Base-by-base conservation (phyloP, 2,797 vertebrate genomes). In the Ataeniobius toweri region DNA sequence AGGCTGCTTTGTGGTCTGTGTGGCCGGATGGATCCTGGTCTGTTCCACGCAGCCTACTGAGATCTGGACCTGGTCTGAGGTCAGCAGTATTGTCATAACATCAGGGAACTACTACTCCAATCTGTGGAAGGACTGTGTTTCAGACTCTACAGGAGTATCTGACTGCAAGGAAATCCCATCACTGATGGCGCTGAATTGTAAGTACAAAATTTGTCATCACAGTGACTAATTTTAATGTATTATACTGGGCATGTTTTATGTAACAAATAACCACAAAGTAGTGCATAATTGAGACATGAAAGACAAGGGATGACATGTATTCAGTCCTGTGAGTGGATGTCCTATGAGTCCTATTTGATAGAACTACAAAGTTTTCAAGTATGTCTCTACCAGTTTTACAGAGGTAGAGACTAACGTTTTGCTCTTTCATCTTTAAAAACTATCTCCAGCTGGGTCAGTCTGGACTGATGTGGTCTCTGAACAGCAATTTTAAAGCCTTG, bases 111-210 rank as follows among this genome's bases (percentile, higher is more conserved):
- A 92, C 85, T 95, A 89, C 91, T 96, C 95, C 78, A 96, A 96
- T 86, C 85, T 96, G 67, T 96, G 96, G 95, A 95, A 95, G 83
- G 94, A 95, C 51, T 96, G 96, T 28, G 22, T 95, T 53, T 92
- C 94, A 0, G 96, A 96, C 80, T 95, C 95, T 46, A 96, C 95
- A 0, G 96, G 96, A 55, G 88, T 94, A 5, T 91, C 92, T 4
- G 94, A 96, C 90, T 96, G 95, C 90, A 96, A 96, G 71, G 91
- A 83, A 12, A 96, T 96, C 63, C 94, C 96, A 55, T 94, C 95
- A 0, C 48, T 96, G 90, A 81, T 96, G 20, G 95, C 90, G 5
- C 83, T 96, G 5, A 90, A 93, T 59, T 90, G 96, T 96, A 85
- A 95, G 95, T 86, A n/a, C 56, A 77, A 44, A 1, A 0, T 41